Conservation (phyloP, 2,113 vertebrate species). For the Chaetops frenatus region DNA sequence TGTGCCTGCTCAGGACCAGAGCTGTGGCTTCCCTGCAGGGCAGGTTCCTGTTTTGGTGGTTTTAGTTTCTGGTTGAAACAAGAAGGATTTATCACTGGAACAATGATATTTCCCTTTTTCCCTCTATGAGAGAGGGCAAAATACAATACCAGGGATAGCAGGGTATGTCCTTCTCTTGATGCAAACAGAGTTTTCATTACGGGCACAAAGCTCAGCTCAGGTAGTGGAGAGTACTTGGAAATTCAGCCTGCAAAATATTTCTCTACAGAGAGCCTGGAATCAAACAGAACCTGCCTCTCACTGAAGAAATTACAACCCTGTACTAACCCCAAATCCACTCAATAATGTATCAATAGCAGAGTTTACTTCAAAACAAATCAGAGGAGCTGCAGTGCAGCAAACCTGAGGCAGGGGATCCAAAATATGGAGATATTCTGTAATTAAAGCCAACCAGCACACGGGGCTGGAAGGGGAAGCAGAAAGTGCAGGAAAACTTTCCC, state of each 20-base stretch:
- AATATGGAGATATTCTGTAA: not conserved
- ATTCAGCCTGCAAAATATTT: not conserved
- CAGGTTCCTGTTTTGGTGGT: not conserved
- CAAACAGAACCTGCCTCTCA: not conserved
- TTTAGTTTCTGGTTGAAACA: not conserved
- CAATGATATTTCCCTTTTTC: not conserved
- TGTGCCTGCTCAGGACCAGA: not conserved
- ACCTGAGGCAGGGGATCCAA: not conserved
- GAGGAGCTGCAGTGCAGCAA: not conserved
- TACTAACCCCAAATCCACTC: not conserved
- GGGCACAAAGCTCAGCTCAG: not conserved
- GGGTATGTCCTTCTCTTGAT: not conserved
- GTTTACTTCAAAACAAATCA: not conserved
- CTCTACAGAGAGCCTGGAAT: not conserved
- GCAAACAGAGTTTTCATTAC: not conserved
- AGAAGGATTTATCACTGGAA: not conserved
- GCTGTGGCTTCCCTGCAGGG: not conserved
- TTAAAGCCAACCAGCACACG: not conserved
- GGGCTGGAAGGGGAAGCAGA: not conserved
- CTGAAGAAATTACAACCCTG: not conserved
- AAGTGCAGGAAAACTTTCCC: not conserved
- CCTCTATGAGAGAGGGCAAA: not conserved
- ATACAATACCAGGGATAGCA: accelerated
- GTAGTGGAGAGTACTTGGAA: not conserved
- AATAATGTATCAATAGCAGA: not conserved